Percentiles rank a stretch among this genome's conserved stretches.
phyloP scores from a whole-genome alignment of 92 coral and sea anemone species.

The Anthopleura xanthogrammica region DNA sequence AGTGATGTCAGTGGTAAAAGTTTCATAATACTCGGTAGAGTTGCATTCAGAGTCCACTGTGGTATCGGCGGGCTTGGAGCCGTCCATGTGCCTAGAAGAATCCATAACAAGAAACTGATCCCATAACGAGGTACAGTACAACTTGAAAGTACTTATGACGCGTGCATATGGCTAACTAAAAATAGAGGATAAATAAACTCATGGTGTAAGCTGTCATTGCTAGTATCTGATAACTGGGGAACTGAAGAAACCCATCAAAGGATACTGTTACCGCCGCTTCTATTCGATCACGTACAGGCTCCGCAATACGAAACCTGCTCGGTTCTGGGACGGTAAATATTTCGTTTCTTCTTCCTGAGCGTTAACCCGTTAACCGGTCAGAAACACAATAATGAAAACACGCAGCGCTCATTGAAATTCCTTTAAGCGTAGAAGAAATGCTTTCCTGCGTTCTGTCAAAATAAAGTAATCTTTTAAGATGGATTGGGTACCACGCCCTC shows the following conservation, averaged over 20 bases:
- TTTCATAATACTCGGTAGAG: no score
- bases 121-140: background rate
- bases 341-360: no score
- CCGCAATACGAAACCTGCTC: background rate
- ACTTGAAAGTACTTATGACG: background rate
- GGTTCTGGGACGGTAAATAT: no score
- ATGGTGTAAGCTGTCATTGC: background rate
- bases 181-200: background rate
- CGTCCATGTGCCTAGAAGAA: background rate
- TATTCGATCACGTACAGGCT: background rate
- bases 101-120: background rate
- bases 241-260: background rate
- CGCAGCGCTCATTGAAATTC: background rate
- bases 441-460: conserved; percentile 5
- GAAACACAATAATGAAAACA: background rate
- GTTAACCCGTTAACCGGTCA: no score
- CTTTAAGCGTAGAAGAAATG: conserved; percentile 5
- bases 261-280: background rate
- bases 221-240: background rate
- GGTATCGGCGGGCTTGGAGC: no score
- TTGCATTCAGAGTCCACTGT: no score
- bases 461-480: conserved; percentile 12
- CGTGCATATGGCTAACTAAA: background rate
- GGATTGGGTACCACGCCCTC: conserved; percentile 9
- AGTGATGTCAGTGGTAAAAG: no score